phyloP scores from a whole-genome alignment of 2,797 vertebrate species.

The Chloroceryle inda region DNA sequence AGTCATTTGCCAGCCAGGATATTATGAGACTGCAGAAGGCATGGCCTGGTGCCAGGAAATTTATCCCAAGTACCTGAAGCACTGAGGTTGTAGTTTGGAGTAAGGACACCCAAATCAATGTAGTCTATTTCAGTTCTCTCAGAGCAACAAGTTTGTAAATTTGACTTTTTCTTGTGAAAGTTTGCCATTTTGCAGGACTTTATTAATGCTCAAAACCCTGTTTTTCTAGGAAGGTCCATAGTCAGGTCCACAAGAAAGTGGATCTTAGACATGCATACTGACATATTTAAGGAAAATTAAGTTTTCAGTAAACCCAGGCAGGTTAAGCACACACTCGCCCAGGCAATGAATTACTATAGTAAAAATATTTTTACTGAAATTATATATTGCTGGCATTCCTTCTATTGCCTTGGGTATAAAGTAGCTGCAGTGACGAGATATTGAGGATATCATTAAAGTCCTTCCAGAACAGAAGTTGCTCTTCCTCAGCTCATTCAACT shows the following conservation, averaged over 20 bases:
- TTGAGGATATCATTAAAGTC: background rate
- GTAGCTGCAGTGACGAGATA: background rate
- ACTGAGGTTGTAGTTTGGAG: background rate
- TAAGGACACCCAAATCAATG: background rate
- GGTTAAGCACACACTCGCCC: background rate
- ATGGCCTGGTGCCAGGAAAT: background rate
- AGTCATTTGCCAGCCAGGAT: background rate
- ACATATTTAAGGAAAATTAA: background rate
- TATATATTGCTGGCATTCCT: background rate
- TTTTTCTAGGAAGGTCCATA: background rate
- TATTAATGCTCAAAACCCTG: background rate
- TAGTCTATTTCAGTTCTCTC: background rate
- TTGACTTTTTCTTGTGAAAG: background rate
- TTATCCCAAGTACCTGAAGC: background rate
- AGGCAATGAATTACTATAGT: background rate
- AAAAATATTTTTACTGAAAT: background rate
- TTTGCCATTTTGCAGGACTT: background rate
- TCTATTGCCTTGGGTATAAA: background rate
- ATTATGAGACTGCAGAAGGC: background rate
- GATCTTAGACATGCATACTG: background rate
- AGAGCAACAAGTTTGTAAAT: background rate
- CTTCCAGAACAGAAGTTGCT: background rate
- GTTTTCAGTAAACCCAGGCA: background rate
- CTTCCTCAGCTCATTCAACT: background rate
- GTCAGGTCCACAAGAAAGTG: background rate